Evolutionary conservation across 1,140 invertebrate genomes (phyloP), one percentile per base, ranked within the genome.

Genomic region (Oryzaephilus surinamensis): DNA sequence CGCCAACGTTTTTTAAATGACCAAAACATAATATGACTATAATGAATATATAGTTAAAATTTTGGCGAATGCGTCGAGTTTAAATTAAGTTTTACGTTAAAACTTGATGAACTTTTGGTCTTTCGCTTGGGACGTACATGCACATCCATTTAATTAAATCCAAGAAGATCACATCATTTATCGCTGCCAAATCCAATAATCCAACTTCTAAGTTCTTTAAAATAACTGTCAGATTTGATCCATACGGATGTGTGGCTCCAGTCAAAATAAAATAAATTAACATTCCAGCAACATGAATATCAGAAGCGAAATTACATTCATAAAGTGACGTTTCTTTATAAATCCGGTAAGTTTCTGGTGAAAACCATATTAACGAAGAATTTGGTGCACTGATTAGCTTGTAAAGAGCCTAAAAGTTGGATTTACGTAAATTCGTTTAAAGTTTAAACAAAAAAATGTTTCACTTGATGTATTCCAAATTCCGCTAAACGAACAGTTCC

Each of bases 261-360:
- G 59, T 56, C 15, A 55, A 28, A 6, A 63, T 48, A 34, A 56
- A 63, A 41, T 63, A 60, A 1, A 57, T 44, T 13, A 64, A 20
- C 60, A 64, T 62, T 10, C 62, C 61, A 30, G 55, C 52, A 4
- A 60, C 52, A 51, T 60, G 58, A 15, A 63, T 57, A 43, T 64
- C 59, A 2, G 59, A 60, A 31, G 39, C 34, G 6, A 48, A 44
- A 8, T 52, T 53, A 30, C 58, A 61, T 21, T 46, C 38, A 29
- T 61, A 42, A 10, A 31, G 39, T 8, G 40, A 44, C 8, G 32
- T 46, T 16, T 47, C 20, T 34, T 54, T 52, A 33, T 57, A 60
- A 18, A 38, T 39, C 20, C 38, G 40, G 6, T 50, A 53, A n/a
- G 50, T 54, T 51, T 63, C 61, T 37, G 49, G 47, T 6, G 61